Evolutionary conservation across 2,888 invertebrate genomes (phyloP).

Genomic region (Polyommatus iphigenia): DNA sequence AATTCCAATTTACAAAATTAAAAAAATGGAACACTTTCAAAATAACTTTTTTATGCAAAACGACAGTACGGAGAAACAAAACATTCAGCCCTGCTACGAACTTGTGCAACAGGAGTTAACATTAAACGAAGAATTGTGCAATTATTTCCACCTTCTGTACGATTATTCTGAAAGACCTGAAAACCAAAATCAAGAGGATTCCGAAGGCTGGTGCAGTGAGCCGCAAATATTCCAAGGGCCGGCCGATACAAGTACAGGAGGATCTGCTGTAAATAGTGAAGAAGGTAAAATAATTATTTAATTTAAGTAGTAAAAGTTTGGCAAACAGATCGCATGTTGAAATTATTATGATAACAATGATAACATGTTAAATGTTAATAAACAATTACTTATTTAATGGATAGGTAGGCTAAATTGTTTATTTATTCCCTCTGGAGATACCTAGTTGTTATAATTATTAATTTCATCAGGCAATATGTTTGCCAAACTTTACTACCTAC

Average conservation of each 20-base stretch:
- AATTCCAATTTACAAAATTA: neutral
- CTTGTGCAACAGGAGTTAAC: conserved; percentile 42
- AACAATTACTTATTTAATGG: too few species aligned
- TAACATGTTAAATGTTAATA: too few species aligned
- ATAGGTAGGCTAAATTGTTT: too few species aligned
- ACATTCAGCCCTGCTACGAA: conserved; percentile 42
- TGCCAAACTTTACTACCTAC: too few species aligned
- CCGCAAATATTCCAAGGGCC: conserved; percentile 44
- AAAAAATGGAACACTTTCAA: conserved; percentile 56
- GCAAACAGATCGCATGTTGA: too few species aligned
- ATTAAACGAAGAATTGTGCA: conserved; percentile 43
- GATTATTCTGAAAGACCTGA: conserved; percentile 49
- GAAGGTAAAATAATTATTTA: conserved; percentile 51
- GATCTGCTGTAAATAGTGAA: conserved; percentile 52
- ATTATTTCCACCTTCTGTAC: conserved; percentile 59
- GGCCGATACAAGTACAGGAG: conserved; percentile 52
- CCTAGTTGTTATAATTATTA: too few species aligned
- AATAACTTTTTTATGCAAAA: conserved; percentile 50
- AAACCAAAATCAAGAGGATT: conserved; percentile 38
- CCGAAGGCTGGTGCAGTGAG: conserved; percentile 48
- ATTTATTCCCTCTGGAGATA: too few species aligned
- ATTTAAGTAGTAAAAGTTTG: neutral
- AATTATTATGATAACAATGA: too few species aligned
- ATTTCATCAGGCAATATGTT: too few species aligned
- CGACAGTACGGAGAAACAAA: conserved; percentile 45